These are phyloP conservation scores for Aromia moschata DNA, from an alignment of 2,888 invertebrate genomes.

Conservation along the genomic window DNA sequence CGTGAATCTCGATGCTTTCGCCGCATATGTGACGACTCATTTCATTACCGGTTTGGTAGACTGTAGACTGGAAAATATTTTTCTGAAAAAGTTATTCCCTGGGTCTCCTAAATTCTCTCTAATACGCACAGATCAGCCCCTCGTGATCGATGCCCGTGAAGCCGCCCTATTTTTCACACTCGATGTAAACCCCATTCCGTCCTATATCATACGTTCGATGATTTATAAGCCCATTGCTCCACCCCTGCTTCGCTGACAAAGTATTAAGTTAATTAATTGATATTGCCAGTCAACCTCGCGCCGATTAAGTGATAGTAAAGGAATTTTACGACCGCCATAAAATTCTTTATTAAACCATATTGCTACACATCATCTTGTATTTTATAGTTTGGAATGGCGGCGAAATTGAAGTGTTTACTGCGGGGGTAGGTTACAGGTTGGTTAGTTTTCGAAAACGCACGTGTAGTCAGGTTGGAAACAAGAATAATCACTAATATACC, in stretches of 20 bases:
- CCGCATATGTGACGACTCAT: too few species aligned
- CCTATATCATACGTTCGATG: constrained; percentile 25
- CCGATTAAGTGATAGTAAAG: constrained; percentile 31
- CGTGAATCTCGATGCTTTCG: too few species aligned
- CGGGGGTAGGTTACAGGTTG: constrained; percentile 4
- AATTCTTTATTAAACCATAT: constrained; percentile 32
- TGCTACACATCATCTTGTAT: constrained; percentile 18
- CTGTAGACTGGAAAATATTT: too few species aligned
- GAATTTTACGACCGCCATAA: constrained; percentile 31
- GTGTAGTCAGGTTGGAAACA: background rate
- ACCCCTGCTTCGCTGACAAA: constrained; percentile 20
- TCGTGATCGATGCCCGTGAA: too few species aligned
- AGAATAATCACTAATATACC: too few species aligned
- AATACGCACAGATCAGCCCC: too few species aligned
- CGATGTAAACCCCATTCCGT: too few species aligned
- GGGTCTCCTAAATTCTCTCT: too few species aligned
- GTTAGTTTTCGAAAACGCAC: background rate
- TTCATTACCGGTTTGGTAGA: too few species aligned
- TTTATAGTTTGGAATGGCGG: constrained; percentile 3
- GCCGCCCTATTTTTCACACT: too few species aligned
- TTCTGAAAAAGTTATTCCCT: too few species aligned
- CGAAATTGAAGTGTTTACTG: constrained; percentile 16
- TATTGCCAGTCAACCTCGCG: constrained; percentile 25
- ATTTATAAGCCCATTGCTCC: constrained; percentile 31
- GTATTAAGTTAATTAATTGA: constrained; percentile 32